Percentiles rank a stretch among this genome's conserved stretches.
Conservation (phyloP, 2,888 invertebrate species). For the Agriotes lineatus region DNA sequence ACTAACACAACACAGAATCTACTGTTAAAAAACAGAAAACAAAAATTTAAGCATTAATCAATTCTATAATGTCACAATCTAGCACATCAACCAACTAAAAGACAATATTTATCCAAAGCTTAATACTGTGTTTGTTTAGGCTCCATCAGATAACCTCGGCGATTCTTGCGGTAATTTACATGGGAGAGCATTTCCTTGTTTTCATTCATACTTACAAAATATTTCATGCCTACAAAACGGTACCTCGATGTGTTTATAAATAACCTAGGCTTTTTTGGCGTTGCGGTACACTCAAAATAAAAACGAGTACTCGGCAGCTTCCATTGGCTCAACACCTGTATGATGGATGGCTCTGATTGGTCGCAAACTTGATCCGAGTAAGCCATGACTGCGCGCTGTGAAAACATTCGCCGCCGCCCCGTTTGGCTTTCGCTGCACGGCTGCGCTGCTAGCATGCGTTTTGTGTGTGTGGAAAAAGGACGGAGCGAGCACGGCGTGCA, state of each 20-base stretch:
- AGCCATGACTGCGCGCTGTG: slow-evolving; percentile 43
- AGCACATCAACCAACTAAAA: too few species aligned
- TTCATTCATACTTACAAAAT: slow-evolving; percentile 38
- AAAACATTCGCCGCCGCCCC: slow-evolving; percentile 38
- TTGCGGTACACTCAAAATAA: slow-evolving; percentile 36
- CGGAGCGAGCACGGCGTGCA: neutral
- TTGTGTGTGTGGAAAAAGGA: slow-evolving; percentile 8
- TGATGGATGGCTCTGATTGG: slow-evolving; percentile 43
- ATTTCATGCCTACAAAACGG: slow-evolving; percentile 34
- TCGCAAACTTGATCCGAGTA: slow-evolving; percentile 38
- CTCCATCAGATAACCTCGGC: neutral
- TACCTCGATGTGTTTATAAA: slow-evolving; percentile 37
- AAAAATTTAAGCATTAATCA: too few species aligned
- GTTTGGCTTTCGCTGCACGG: neutral
- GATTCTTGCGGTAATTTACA: neutral
- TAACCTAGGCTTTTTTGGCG: slow-evolving; percentile 34
- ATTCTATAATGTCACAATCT: too few species aligned
- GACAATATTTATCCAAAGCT: too few species aligned
- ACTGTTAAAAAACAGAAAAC: too few species aligned
- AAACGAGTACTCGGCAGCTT: slow-evolving; percentile 26
- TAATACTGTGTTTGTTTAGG: neutral
- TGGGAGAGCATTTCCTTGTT: slow-evolving; percentile 18
- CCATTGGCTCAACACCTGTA: slow-evolving; percentile 47
- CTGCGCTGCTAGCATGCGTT: neutral
- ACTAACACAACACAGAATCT: too few species aligned